Conservation (phyloP, 1,140 invertebrate species). For the Drosophila subpulchrella region DNA sequence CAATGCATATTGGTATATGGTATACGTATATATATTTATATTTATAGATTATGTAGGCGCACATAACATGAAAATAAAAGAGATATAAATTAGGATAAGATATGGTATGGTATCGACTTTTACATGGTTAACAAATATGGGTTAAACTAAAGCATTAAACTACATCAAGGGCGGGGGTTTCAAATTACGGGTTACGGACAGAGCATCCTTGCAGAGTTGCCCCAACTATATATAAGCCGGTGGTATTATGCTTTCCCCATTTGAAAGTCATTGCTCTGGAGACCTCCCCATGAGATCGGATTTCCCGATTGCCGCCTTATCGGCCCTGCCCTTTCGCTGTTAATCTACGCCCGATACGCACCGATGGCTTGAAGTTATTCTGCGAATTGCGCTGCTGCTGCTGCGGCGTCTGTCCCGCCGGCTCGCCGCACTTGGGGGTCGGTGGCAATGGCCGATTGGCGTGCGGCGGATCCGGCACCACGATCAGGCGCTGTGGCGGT, state of each 20-base stretch:
- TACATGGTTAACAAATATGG: constrained; percentile 30
- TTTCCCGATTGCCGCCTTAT: constrained; percentile 27
- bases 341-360: constrained; percentile 84
- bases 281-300: constrained; percentile 33
- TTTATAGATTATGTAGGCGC: constrained; percentile 64
- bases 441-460: constrained; percentile 92
- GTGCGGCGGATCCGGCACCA: constrained; percentile 88
- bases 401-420: constrained; percentile 85
- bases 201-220: constrained; percentile 2
- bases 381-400: constrained; percentile 91
- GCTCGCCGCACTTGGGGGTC: constrained; percentile 87
- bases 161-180: constrained; percentile 12
- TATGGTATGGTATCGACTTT: constrained; percentile 47
- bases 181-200: constrained; percentile 1
- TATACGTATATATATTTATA: constrained; percentile 37
- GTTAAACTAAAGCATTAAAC: constrained; percentile 12
- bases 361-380: constrained; percentile 94
- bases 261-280: constrained; percentile 31
- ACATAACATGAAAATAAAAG: constrained; percentile 80
- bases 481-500: constrained; percentile 94
- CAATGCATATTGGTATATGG: constrained; percentile 34
- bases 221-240: not conserved
- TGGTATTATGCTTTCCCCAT: not conserved
- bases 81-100: constrained; percentile 63
- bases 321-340: constrained; percentile 20